These are phyloP conservation scores for Hestina assimilis DNA, from an alignment of 1,140 invertebrate species.

Conservation along the genomic window DNA sequence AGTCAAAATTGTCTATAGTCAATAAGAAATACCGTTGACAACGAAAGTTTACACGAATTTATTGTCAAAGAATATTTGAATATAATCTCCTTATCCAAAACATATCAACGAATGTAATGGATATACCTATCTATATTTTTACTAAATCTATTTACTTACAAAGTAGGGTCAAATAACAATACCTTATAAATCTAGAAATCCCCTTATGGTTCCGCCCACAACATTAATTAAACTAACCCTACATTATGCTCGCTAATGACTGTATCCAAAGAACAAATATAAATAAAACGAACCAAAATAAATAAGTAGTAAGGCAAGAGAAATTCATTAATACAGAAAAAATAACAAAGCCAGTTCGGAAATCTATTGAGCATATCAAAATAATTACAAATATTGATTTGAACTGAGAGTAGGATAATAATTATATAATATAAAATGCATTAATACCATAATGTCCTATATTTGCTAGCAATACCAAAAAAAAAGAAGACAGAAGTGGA, in stretches of 20 bases:
- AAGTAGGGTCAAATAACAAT: constrained; percentile 31
- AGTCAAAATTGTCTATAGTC: no score
- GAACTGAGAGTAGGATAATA: no score
- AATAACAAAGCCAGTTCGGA: neutral
- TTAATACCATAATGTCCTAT: no score
- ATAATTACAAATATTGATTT: no score
- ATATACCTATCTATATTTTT: neutral
- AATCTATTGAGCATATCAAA: no score
- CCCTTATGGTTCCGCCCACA: constrained; percentile 50
- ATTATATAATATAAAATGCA: no score
- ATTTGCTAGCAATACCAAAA: no score
- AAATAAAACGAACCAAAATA: constrained; percentile 58
- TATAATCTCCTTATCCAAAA: no score
- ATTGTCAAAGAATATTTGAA: no score
- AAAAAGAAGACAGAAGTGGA: no score
- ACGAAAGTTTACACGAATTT: no score
- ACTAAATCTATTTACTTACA: neutral
- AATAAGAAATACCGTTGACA: no score
- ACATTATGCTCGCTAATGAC: constrained; percentile 39
- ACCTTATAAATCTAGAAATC: constrained; percentile 52
- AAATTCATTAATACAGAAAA: constrained; percentile 57
- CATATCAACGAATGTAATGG: neutral
- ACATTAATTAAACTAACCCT: constrained; percentile 66
- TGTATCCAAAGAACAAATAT: constrained; percentile 62
- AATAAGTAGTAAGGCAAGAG: constrained; percentile 61